These are phyloP conservation scores for Holothuria scabra DNA, from an alignment of 53 echinoderm and acorn worm species.

Conservation along the genomic window DNA sequence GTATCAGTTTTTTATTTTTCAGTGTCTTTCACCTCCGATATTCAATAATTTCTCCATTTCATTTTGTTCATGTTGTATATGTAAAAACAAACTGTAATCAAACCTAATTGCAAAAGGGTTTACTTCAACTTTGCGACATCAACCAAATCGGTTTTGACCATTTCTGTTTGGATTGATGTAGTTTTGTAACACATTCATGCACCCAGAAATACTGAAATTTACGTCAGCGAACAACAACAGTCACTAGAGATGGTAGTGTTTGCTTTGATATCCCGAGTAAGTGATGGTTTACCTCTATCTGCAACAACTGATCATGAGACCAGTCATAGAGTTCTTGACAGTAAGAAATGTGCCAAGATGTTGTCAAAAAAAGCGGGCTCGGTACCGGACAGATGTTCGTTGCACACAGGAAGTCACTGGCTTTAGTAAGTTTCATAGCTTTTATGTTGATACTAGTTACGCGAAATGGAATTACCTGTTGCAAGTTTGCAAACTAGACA, in stretches of 20 bases:
- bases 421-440: conserved; percentile 70
- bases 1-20: too few species aligned
- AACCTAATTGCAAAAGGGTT: too few species aligned
- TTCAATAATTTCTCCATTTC: too few species aligned
- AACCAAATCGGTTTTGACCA: too few species aligned
- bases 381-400: conserved; percentile 90
- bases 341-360: conserved; percentile 92
- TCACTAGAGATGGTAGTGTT: conserved; percentile 72
- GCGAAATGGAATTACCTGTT: background rate
- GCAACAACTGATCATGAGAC: conserved; percentile 97
- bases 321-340: conserved; percentile 71
- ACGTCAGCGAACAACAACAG: background rate
- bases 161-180: background rate
- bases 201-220: background rate
- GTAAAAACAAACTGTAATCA: too few species aligned
- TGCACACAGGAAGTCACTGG: conserved; percentile 94
- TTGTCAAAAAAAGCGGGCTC: conserved; percentile 74
- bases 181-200: background rate
- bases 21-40: too few species aligned
- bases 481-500: too few species aligned
- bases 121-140: too few species aligned
- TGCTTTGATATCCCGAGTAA: conserved; percentile 87
- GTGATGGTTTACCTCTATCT: conserved; percentile 86
- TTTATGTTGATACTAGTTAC: background rate
- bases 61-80: too few species aligned